phyloP scores from a whole-genome alignment of 2,113 vertebrate species.

The Pagrus major region DNA sequence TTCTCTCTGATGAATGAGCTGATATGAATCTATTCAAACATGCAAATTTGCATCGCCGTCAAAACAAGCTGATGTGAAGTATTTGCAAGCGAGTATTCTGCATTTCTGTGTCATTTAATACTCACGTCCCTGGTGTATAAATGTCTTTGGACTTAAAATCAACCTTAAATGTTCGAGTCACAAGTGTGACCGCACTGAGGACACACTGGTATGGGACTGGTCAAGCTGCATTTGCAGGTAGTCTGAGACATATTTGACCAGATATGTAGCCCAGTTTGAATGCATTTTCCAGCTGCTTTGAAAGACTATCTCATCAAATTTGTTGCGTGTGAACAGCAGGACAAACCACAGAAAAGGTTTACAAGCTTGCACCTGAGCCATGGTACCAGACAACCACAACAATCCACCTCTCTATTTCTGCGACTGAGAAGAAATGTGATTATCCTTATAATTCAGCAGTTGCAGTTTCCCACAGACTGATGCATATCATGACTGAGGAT shows the following conservation, averaged over 20 bases:
- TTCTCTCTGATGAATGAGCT: too few species aligned
- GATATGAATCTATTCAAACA: too few species aligned
- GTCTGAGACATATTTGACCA: not conserved
- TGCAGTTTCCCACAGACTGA: slow-evolving; percentile 14
- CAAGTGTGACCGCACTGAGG: not conserved
- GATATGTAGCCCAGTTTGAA: slow-evolving; percentile 9
- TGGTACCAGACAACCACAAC: not conserved
- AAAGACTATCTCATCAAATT: slow-evolving; percentile 33
- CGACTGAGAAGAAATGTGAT: not conserved
- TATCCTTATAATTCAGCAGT: not conserved
- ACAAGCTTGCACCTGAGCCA: not conserved
- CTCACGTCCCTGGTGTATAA: too few species aligned
- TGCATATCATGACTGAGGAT: not conserved
- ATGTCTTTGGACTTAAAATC: not conserved
- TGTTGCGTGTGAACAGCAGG: slow-evolving; percentile 3
- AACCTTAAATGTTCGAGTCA: not conserved
- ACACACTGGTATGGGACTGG: not conserved
- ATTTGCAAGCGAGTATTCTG: too few species aligned
- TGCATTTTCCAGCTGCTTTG: slow-evolving; percentile 2
- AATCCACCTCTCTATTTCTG: not conserved
- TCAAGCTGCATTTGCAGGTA: not conserved
- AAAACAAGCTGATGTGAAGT: too few species aligned
- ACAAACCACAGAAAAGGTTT: slow-evolving; percentile 6
- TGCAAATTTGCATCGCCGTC: too few species aligned
- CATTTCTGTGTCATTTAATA: too few species aligned